phyloP scores from a whole-genome alignment of 2,888 invertebrate species.

The Lochmaea capreae region DNA sequence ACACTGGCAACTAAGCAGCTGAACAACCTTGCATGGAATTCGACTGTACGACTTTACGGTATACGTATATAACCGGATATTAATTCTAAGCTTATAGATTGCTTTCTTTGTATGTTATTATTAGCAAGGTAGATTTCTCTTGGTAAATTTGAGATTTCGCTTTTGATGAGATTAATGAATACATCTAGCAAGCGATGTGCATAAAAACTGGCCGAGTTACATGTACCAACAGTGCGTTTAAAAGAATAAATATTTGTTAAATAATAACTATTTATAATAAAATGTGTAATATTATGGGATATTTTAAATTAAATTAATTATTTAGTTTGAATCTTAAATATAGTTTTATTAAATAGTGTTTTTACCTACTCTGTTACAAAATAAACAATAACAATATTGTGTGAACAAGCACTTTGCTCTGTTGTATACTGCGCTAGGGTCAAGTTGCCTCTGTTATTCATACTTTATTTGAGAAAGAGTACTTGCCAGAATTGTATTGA shows the following conservation, averaged over 20 bases:
- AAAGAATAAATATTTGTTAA: too few species aligned
- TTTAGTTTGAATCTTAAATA: too few species aligned
- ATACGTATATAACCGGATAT: conserved; percentile 35
- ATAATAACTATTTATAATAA: not conserved
- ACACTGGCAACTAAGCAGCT: conserved; percentile 11
- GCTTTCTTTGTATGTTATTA: conserved; percentile 13
- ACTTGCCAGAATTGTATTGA: too few species aligned
- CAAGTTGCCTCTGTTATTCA: too few species aligned
- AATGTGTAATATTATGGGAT: not conserved
- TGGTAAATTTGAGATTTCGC: not conserved
- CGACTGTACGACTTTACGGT: conserved; percentile 19
- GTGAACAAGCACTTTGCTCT: too few species aligned
- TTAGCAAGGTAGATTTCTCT: conserved; percentile 8
- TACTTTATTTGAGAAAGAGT: too few species aligned
- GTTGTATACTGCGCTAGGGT: too few species aligned
- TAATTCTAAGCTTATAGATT: conserved; percentile 24
- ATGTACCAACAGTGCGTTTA: not conserved
- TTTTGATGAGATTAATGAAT: not conserved
- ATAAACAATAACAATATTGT: too few species aligned
- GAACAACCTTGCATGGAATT: conserved; percentile 42
- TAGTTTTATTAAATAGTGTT: too few species aligned
- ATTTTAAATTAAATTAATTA: too few species aligned
- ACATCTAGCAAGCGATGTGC: not conserved
- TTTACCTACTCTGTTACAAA: too few species aligned
- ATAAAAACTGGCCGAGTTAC: not conserved